Evolutionary conservation across 2,888 invertebrate genomes (phyloP).

Genomic region (Aspidiotus rigidus): DNA sequence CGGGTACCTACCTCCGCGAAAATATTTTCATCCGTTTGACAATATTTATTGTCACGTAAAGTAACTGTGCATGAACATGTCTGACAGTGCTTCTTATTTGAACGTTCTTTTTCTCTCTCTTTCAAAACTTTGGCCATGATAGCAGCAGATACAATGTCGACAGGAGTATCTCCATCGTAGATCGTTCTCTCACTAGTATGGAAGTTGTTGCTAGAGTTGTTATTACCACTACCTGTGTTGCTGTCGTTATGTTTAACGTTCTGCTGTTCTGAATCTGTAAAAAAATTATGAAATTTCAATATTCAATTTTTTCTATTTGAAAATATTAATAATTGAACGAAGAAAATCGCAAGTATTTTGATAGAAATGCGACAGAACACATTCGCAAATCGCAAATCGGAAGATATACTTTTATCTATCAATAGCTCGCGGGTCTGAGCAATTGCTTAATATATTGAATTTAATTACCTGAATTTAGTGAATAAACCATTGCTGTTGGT

Average conservation of each 20-base stretch:
- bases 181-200: neutral
- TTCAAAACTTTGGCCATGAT: constrained; percentile 86
- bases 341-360: too few species aligned
- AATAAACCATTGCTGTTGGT: constrained; percentile 74
- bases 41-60: constrained; percentile 11
- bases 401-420: neutral
- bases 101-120: constrained; percentile 70
- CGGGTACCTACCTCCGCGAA: neutral
- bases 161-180: constrained; percentile 43
- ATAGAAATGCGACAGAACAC: too few species aligned
- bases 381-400: too few species aligned
- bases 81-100: constrained; percentile 70
- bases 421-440: neutral
- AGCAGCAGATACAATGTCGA: constrained; percentile 73
- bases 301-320: too few species aligned
- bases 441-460: neutral
- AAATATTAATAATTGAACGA: too few species aligned
- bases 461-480: constrained; percentile 39
- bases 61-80: constrained; percentile 61
- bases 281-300: constrained; percentile 4
- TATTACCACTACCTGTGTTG: too few species aligned
- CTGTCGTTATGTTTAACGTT: neutral
- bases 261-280: constrained; percentile 36
- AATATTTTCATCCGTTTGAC: constrained; percentile 21
- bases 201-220: too few species aligned